Evolutionary conservation across 2,113 vertebrate genomes (phyloP).

Genomic region (Tringa solitaria): DNA sequence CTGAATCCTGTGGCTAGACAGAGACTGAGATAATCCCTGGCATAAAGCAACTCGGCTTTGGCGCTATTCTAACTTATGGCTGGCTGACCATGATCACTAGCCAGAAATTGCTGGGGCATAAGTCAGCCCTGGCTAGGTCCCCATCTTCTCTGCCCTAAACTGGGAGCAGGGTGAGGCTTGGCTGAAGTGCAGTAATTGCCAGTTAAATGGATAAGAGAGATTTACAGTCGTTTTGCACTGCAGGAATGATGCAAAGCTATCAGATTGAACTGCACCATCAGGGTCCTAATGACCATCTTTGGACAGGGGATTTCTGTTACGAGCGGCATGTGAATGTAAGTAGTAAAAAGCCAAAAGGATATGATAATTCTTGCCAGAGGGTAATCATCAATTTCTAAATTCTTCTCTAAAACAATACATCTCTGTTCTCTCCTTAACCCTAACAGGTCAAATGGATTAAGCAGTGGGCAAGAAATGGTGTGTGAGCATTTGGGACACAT

Average conservation of each 20-base stretch:
- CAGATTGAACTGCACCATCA: background rate
- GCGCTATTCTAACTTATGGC: background rate
- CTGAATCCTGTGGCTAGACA: background rate
- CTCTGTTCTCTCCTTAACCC: background rate
- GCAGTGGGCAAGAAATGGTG: background rate
- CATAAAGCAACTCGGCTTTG: background rate
- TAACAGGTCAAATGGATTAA: slow-evolving; percentile 1
- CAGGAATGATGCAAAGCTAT: background rate
- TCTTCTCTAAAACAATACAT: background rate
- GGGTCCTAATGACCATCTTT: background rate
- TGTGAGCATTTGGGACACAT: background rate
- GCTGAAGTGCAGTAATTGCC: background rate
- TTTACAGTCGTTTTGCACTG: background rate
- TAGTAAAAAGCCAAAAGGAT: background rate
- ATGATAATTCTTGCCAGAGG: background rate
- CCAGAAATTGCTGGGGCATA: slow-evolving; percentile 18
- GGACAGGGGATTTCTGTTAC: background rate
- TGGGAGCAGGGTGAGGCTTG: background rate
- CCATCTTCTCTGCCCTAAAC: background rate
- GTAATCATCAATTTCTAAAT: background rate
- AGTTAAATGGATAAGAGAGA: background rate
- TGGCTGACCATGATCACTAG: background rate
- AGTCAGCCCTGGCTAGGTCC: slow-evolving; percentile 3
- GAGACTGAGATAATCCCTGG: slow-evolving; percentile 27
- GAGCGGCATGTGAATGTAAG: background rate